Base-by-base conservation (phyloP, 2,888 invertebrate species). In the Heliothis peltigera region DNA sequence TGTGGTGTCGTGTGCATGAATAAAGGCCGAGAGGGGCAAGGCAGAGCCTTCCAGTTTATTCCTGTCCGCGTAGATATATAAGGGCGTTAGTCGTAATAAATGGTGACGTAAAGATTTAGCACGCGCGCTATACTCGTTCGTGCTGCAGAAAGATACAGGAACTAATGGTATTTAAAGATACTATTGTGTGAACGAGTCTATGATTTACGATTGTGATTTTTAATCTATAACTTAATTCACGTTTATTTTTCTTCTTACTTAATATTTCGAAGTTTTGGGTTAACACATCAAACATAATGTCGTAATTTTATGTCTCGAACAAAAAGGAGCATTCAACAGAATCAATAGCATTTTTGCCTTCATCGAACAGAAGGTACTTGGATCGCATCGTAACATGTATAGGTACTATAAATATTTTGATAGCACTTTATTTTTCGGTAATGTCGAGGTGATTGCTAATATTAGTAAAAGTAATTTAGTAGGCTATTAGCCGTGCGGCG, bases 91-190 rank as follows among this genome's bases (percentile, higher is more conserved):
- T 73, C 77, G 77, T 80, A 83, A 84, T 79, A 80, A 79, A 84
- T 80, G 78, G 80, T 79, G 79, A 78, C 81, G 79, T 78, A 74
- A 82, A 83, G 84, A 85, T 85, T 83, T 82, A 84, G 75, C 70
- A 80, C 76, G 71, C 73, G 65, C 76, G 72, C 84, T 70, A 79
- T 81, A 78, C 76, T 79, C 75, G 83, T 85, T 86, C 86, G 86
- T 87, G 88, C 87, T 82, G 84, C 77, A 84, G 84, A 87, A 87
- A 87, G 87, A 89, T 87, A 87, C 82, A 82, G 80, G 80, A 84
- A 78, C 80, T 79, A 84, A 85, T 85, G 79, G 80, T 80, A 72
- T 81, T 79, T 82, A 76, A 80, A 79, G 74, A 76, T 77, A 75
- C 72, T 77, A 71, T 81, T 84, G 79, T 76, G 70, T 56, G 70